Base-by-base conservation (phyloP, 2,888 invertebrate species). In the Troilus luridus region DNA sequence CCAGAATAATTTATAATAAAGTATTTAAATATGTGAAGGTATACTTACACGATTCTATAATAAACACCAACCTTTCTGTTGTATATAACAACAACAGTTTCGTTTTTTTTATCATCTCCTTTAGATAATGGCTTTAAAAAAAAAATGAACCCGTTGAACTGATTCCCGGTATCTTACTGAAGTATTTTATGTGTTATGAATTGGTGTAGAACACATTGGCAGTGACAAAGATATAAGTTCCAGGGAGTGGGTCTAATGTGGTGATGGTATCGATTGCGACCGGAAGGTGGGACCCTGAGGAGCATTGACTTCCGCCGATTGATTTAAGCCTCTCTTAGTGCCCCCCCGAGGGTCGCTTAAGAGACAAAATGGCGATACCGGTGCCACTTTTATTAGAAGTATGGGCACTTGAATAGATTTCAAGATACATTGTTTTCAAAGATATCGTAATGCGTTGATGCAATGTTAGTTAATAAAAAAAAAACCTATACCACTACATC, bases 291-390 rank as follows among this genome's bases (percentile, higher is more conserved):
- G 64, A 62, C 60, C 64, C 41, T 67, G 59, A 89, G 41, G 89
- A 89, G 62, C 89, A 64, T 64, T 89, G 64, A 64, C 64, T 89
- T 89, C 89, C 89, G 89, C n/a, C 89, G 54, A 89, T 89, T 89
- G 89, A 89, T 89, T 89, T 89, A 89, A 62, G n/a, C 41, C 64
- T 89, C 89, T 64, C 89, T 89, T 89, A 21, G 21, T 12, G 62
- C 56, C 54, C 85, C n/a, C 67, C 64, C 67, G 56, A 85, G 56
- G 85, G 85, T 85, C 85, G 56, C 85, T 85, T 56, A 85, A 85
- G 85, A 85, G 85, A 85, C 85, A 85, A 85, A 85, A 85, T 85
- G 56, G 85, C 85, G 85, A 56, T 56, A n/a, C 56, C 17, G 85
- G 56, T 85, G 56, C 5, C 85, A 85, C n/a, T 56, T 77, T 77